These are phyloP conservation scores for Antechinus flavipes DNA, from an alignment of 2,113 vertebrate genomes.

Conservation along the genomic window DNA sequence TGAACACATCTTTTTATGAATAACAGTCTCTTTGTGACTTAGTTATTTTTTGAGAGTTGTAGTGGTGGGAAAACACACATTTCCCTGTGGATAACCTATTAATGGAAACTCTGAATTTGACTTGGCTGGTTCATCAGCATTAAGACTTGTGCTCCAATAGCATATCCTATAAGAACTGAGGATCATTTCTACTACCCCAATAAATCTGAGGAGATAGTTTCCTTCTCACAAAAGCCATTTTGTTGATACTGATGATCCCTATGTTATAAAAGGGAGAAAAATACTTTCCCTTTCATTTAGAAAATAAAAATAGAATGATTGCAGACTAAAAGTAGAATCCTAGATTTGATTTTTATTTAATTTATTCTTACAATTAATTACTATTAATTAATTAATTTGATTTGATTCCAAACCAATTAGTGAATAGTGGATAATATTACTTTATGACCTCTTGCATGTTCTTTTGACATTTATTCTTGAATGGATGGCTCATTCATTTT, in stretches of 20 bases:
- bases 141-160: not conserved
- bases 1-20: not conserved
- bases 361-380: too few relatives aligned
- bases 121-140: not conserved
- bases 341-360: conserved; percentile 45
- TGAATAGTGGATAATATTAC: conserved; percentile 59
- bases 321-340: not conserved
- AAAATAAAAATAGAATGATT: conserved; percentile 56
- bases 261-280: conserved; percentile 4
- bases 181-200: not conserved
- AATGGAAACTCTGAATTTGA: not conserved
- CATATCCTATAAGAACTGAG: not conserved
- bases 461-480: conserved; percentile 75
- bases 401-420: conserved; percentile 66
- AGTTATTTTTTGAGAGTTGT: not conserved
- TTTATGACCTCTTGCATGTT: conserved; percentile 55
- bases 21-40: not conserved
- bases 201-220: not conserved
- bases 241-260: conserved; percentile 24
- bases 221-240: not conserved
- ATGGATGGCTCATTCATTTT: conserved; percentile 53
- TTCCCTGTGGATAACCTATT: not conserved
- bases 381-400: not conserved
- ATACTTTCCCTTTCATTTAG: conserved; percentile 42
- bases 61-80: not conserved